phyloP scores from a whole-genome alignment of 2,888 invertebrate species.

The Phragmatobia fuliginosa region DNA sequence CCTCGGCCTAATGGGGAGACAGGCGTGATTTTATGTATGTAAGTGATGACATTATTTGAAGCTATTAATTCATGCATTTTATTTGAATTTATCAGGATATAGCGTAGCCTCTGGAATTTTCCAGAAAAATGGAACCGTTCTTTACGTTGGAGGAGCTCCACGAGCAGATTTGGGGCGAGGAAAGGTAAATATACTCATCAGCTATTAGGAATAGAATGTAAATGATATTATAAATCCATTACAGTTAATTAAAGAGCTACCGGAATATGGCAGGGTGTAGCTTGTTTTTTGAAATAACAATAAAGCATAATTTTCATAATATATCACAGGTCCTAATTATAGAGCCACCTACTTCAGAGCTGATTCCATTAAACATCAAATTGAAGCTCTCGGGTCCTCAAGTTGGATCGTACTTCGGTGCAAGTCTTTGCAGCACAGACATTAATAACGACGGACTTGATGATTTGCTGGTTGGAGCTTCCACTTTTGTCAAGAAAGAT shows the following conservation, averaged over 20 bases:
- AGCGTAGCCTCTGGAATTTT: conserved; percentile 85
- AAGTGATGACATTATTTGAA: too few species aligned
- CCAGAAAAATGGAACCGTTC: conserved; percentile 61
- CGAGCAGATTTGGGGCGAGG: conserved; percentile 74
- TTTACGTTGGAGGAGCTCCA: conserved; percentile 86
- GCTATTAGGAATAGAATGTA: background rate
- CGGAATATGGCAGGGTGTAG: too few species aligned
- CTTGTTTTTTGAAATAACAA: too few species aligned
- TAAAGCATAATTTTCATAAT: background rate
- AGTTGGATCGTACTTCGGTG: conserved; percentile 89
- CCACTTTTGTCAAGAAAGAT: conserved; percentile 75
- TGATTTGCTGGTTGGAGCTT: conserved; percentile 89
- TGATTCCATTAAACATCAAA: conserved; percentile 59
- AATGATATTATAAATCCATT: background rate
- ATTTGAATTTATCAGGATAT: conserved; percentile 71
- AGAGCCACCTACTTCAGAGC: conserved; percentile 62
- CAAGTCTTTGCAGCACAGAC: conserved; percentile 85
- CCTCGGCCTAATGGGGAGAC: too few species aligned
- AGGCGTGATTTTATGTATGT: too few species aligned
- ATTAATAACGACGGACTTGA: conserved; percentile 86
- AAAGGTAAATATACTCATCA: conserved; percentile 57
- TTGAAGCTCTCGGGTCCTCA: conserved; percentile 78
- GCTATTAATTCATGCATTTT: background rate
- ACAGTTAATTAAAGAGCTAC: too few species aligned
- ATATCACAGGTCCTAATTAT: conserved; percentile 75